phyloP scores from a whole-genome alignment of 2,113 vertebrate genomes.

The Clarias macrocephalus region DNA sequence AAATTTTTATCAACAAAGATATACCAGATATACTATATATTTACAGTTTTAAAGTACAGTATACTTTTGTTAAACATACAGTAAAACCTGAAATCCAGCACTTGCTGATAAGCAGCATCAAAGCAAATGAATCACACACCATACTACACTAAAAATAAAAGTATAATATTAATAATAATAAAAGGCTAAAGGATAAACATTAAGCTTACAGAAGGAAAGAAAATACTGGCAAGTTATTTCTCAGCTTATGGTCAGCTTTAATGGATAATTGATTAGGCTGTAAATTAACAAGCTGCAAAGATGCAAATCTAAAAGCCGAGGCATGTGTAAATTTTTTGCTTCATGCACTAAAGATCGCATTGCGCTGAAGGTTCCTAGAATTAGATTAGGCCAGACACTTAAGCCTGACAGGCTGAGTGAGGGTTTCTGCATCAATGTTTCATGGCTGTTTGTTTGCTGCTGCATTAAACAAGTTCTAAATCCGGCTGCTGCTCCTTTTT shows the following conservation, averaged over 20 bases:
- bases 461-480: constrained; percentile 35
- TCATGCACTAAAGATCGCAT: constrained; percentile 15
- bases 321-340: constrained; percentile 52
- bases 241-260: constrained; percentile 64
- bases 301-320: constrained; percentile 67
- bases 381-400: constrained; percentile 28
- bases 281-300: constrained; percentile 68
- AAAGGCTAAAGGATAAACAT: constrained; percentile 59
- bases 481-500: constrained; percentile 2
- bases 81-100: background rate
- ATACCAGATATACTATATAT: background rate
- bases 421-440: constrained; percentile 29
- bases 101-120: too few relatives aligned
- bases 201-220: constrained; percentile 65
- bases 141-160: background rate
- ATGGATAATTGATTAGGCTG: constrained; percentile 72
- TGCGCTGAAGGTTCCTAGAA: constrained; percentile 1
- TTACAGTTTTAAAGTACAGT: too few relatives aligned
- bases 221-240: constrained; percentile 62
- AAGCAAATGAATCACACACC: background rate
- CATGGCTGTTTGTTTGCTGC: constrained; percentile 19
- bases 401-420: constrained; percentile 19
- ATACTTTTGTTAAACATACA: background rate
- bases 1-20: background rate
- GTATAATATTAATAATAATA: constrained; percentile 49